Base-by-base conservation (phyloP, 2,888 invertebrate genomes). In the Epsilonema sp. region DNA sequence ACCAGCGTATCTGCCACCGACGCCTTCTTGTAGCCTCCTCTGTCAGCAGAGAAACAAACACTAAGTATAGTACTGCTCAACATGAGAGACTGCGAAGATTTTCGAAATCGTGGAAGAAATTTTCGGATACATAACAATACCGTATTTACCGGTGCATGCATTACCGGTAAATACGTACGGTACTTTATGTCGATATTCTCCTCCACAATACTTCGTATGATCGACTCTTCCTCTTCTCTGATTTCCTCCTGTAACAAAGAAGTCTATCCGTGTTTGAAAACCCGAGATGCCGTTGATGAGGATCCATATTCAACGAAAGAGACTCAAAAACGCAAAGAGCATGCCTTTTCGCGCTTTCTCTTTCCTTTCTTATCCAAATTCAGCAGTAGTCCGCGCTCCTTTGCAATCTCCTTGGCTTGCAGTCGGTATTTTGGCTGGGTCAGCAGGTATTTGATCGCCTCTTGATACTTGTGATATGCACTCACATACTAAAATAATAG, bases 11-110 rank as follows among this genome's bases (percentile, higher is more conserved):
- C 80, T 40, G 55, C 64, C 4, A 81, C 65, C 45, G 75, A 76
- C 0, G 86, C 86, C 61, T 82, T 83, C 0, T 82, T 80, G 66
- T 84, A 85, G 1, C 82, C 82, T 21, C 86, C 86, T 63, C 82
- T 69, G 59, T n/a, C n/a, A n/a, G n/a, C n/a, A n/a, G n/a, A 40
- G 57, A 51, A 42, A 26, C n/a, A n/a, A n/a, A n/a, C n/a, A n/a
- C n/a, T n/a, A n/a, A n/a, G n/a, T n/a, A n/a, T n/a, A n/a, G n/a
- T n/a, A n/a, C n/a, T n/a, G n/a, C n/a, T n/a, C n/a, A n/a, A n/a
- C n/a, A n/a, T n/a, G n/a, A n/a, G n/a, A n/a, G n/a, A n/a, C n/a
- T n/a, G n/a, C n/a, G n/a, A n/a, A n/a, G n/a, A n/a, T n/a, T n/a
- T n/a, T n/a, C n/a, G n/a, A n/a, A n/a, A n/a, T n/a, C n/a, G n/a